A percentile compares a stretch with the other conserved stretches of the same genome.
Conservation (phyloP, 2,113 vertebrate species). For the Ahaetulla prasina region DNA sequence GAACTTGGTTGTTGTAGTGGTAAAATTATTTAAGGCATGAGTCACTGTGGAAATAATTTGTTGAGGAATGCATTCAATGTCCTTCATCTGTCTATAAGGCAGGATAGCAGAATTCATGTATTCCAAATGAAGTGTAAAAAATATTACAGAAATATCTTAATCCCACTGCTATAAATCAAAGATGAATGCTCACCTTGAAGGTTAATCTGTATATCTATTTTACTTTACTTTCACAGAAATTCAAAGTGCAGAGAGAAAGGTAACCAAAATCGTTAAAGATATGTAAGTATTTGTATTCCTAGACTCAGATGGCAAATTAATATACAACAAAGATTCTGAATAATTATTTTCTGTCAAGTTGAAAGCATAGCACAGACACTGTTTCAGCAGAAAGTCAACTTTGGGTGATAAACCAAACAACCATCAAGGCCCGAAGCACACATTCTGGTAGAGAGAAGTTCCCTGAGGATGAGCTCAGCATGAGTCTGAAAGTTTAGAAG, state of each 20-base stretch:
- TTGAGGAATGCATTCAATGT: background rate
- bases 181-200: background rate
- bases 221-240: background rate
- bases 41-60: background rate
- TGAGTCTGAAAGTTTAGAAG: background rate
- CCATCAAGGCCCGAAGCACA: background rate
- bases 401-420: background rate
- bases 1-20: background rate
- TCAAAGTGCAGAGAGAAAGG: background rate
- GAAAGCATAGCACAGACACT: background rate
- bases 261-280: slow-evolving; percentile 4
- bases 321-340: background rate
- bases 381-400: background rate
- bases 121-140: slow-evolving; percentile 7
- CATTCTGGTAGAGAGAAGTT: background rate
- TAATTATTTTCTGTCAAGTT: background rate
- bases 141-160: slow-evolving; percentile 17
- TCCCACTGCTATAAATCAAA: slow-evolving; percentile 9
- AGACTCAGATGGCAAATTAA: background rate
- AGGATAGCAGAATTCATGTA: slow-evolving; percentile 2
- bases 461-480: background rate
- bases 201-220: slow-evolving; percentile 2
- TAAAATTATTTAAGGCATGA: background rate
- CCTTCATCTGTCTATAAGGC: background rate
- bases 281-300: background rate